Base-by-base conservation (phyloP, 2,888 invertebrate genomes). In the Platycnemis pennipes region DNA sequence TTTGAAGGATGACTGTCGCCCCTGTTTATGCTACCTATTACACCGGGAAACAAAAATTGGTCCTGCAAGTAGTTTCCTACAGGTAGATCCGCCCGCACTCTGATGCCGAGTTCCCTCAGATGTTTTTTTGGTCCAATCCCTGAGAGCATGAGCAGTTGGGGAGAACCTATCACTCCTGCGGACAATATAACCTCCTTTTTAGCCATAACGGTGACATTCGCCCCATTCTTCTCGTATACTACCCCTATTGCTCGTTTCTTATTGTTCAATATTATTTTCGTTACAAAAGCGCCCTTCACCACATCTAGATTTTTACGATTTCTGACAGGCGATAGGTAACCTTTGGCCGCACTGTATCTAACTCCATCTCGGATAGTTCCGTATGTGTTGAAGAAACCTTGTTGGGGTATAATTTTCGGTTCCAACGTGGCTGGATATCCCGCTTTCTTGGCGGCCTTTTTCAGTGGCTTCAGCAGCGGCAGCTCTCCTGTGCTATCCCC, bases 281-380 rank as follows among this genome's bases (percentile, higher is more conserved):
- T 94, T 0, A 42, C 77, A 7, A 37, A 13, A 4, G 94, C 31
- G 45, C 45, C 22, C 31, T 63, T 94, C 0, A 98, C 97, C 37
- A 98, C 97, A 95, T 98, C 97, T 2, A 98, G 96, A 96, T 98
- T 98, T 26, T 96, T 96, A 94, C 98, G 96, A 8, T 96, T 96
- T 95, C 97, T 95, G 5, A 95, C 95, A 16, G 97, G 97, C 94
- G 97, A 97, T 2, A 98, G 96, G 95, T 97, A 98, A 0, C 97
- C 97, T 95, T 97, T 97, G 16, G 98, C 98, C 0, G 97, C 97
- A 95, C 98, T 98, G 49, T 94, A 95, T 3, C 95, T 88, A 31
- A 53, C 53, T 11, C 94, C 94, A 26, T 77, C 37, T 0, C 3
- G 0, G 11, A 77, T 5, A 19, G 63, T 69, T 46, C n/a, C 42